These are phyloP conservation scores for Coregonus sp. DNA, from an alignment of 2,797 vertebrate species.

Conservation along the genomic window DNA sequence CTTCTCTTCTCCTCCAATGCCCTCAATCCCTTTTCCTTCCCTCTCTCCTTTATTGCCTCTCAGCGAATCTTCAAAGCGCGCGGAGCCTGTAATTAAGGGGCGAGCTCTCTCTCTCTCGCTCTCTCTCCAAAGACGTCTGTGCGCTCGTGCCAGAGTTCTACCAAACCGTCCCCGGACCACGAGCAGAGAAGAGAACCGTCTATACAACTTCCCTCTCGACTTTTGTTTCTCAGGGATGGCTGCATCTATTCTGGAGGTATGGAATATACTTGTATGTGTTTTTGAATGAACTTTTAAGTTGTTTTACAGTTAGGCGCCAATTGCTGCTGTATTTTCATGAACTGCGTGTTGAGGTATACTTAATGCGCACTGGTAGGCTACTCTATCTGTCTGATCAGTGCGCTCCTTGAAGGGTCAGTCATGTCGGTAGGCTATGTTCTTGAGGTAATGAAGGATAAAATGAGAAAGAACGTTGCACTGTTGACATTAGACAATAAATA, in stretches of 20 bases:
- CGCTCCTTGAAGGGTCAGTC: not conserved
- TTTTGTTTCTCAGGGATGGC: slow-evolving; percentile 87
- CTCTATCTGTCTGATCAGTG: too few species aligned
- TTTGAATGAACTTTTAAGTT: not conserved
- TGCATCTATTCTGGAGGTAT: slow-evolving; percentile 90
- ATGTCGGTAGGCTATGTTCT: not conserved
- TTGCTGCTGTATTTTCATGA: not conserved
- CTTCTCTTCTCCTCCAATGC: slow-evolving; percentile 63
- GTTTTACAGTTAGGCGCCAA: not conserved
- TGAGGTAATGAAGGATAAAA: not conserved
- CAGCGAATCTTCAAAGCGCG: slow-evolving; percentile 81
- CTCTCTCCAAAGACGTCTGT: slow-evolving; percentile 77
- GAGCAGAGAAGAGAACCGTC: slow-evolving; percentile 44
- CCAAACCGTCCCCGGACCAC: slow-evolving; percentile 75
- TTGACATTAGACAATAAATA: not conserved
- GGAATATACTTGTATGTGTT: slow-evolving; percentile 72
- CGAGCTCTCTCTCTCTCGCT: slow-evolving; percentile 77
- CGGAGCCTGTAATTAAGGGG: slow-evolving; percentile 86
- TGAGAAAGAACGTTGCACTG: not conserved
- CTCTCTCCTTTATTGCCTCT: slow-evolving; percentile 77
- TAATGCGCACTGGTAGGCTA: not conserved
- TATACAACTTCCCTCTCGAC: slow-evolving; percentile 66
- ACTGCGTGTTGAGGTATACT: not conserved
- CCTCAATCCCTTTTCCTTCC: slow-evolving; percentile 41
- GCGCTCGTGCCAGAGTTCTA: slow-evolving; percentile 70